These are phyloP conservation scores for Zhuqinia jingwanae DNA, from an alignment of 2,888 invertebrate species.

Conservation along the genomic window DNA sequence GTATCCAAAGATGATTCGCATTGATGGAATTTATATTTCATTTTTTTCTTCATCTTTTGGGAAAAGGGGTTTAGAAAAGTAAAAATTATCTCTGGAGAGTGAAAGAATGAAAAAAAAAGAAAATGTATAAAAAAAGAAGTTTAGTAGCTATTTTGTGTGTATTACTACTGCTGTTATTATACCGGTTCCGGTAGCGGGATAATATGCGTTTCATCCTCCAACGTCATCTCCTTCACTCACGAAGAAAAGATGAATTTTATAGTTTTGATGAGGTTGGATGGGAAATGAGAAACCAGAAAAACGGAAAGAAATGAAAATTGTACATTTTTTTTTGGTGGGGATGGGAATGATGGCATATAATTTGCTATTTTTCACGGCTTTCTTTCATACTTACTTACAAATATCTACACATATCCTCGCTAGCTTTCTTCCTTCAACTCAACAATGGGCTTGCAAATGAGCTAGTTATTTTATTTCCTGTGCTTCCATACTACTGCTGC, in stretches of 20 bases:
- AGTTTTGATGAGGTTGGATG: slow-evolving; percentile 53
- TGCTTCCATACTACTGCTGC: slow-evolving; percentile 10
- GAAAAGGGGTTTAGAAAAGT: slow-evolving; percentile 19
- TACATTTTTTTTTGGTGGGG: not conserved
- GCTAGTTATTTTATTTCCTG: slow-evolving; percentile 42
- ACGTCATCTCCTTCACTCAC: not conserved
- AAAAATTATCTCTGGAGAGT: slow-evolving; percentile 39
- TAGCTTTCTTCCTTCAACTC: too few species aligned
- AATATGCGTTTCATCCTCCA: too few species aligned
- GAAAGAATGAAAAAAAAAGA: slow-evolving; percentile 2
- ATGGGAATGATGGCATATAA: slow-evolving; percentile 26
- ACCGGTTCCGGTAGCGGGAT: too few species aligned
- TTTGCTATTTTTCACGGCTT: slow-evolving; percentile 54
- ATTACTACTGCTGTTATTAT: too few species aligned
- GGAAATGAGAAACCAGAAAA: slow-evolving; percentile 41
- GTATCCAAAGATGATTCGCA: slow-evolving; percentile 39
- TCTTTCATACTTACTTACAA: not conserved
- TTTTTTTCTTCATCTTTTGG: slow-evolving; percentile 42
- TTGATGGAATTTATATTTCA: slow-evolving; percentile 67
- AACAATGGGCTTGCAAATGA: slow-evolving; percentile 61
- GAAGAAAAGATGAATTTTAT: slow-evolving; percentile 48
- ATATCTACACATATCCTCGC: too few species aligned
- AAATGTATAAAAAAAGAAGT: not conserved
- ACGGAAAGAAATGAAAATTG: slow-evolving; percentile 10
- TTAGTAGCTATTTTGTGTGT: too few species aligned